These are phyloP conservation scores for Labeo catla DNA, from an alignment of 2,113 vertebrate species.

Conservation along the genomic window DNA sequence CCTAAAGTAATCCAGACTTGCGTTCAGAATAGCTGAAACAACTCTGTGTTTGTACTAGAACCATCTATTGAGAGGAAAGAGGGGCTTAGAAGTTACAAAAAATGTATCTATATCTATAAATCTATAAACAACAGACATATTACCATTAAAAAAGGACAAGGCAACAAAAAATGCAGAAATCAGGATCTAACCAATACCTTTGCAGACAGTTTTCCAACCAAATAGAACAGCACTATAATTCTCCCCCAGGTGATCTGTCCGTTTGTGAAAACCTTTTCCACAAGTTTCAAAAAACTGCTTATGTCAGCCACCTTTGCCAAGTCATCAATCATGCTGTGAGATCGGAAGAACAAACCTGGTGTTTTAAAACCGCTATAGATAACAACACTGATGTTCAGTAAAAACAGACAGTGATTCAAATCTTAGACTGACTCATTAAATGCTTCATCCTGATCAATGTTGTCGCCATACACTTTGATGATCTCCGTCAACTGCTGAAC, in stretches of 20 bases:
- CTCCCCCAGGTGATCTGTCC: conserved; percentile 54
- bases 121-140: not conserved
- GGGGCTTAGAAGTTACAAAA: not conserved
- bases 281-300: conserved; percentile 34
- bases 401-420: no score
- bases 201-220: conserved; percentile 52
- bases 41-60: conserved; percentile 14
- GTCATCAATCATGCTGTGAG: no score
- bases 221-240: conserved; percentile 54
- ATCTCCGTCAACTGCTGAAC: no score
- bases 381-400: no score
- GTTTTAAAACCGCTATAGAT: no score
- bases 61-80: conserved; percentile 42
- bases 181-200: conserved; percentile 40
- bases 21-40: conserved; percentile 28
- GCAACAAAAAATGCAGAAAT: not conserved
- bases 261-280: conserved; percentile 43
- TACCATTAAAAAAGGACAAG: not conserved
- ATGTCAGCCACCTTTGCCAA: no score
- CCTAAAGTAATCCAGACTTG: conserved; percentile 51
- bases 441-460: no score
- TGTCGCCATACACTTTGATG: no score
- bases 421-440: no score
- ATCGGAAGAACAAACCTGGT: no score
- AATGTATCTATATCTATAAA: no score